Evolutionary conservation across 1,140 invertebrate genomes (phyloP).

Genomic region (Drosophila virilis): DNA sequence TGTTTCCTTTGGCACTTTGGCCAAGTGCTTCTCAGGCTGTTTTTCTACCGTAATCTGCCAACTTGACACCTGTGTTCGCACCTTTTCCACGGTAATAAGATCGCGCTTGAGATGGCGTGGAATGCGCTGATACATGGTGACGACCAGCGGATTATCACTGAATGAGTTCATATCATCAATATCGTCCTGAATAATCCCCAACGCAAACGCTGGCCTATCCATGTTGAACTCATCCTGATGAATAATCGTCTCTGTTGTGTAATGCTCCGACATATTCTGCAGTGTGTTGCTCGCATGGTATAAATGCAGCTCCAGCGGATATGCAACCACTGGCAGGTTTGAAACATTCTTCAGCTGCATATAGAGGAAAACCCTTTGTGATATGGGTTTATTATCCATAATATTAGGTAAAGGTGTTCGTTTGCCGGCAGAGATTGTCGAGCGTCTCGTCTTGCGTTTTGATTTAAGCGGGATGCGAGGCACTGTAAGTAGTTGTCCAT

Average conservation of each 20-base stretch:
- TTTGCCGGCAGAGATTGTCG: not conserved
- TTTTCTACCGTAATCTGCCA: not conserved
- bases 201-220: constrained; percentile 55
- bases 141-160: constrained; percentile 67
- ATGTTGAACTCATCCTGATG: constrained; percentile 54
- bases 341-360: constrained; percentile 60
- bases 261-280: constrained; percentile 69
- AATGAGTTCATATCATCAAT: constrained; percentile 72
- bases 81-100: not conserved
- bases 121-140: constrained; percentile 65
- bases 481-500: not conserved
- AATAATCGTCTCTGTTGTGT: constrained; percentile 69
- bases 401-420: not conserved
- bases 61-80: not conserved
- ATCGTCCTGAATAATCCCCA: constrained; percentile 64
- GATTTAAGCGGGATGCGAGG: too few species aligned
- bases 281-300: constrained; percentile 62
- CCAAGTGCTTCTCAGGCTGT: not conserved
- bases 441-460: not conserved
- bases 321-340: constrained; percentile 41
- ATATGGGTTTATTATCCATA: not conserved
- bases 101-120: constrained; percentile 40
- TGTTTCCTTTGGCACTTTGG: not conserved
- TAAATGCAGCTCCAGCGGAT: constrained; percentile 67
- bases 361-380: constrained; percentile 64